Evolutionary conservation across 2,888 invertebrate genomes (phyloP).

Genomic region (Thyatira batis): DNA sequence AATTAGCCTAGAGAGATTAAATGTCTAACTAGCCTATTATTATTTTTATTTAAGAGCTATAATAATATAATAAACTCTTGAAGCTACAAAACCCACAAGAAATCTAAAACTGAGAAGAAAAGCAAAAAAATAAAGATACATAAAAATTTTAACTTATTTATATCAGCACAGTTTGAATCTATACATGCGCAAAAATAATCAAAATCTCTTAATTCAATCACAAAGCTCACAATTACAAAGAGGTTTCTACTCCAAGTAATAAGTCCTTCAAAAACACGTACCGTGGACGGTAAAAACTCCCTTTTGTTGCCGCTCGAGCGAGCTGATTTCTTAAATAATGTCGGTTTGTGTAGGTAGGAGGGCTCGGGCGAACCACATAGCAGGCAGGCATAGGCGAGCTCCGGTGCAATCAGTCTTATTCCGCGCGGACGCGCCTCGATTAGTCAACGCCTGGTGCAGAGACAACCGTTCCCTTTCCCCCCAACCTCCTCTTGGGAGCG

Average conservation of each 20-base stretch:
- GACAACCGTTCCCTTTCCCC: conserved; percentile 67
- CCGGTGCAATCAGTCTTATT: conserved; percentile 80
- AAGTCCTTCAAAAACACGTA: conserved; percentile 64
- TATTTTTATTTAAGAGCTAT: too few relatives aligned
- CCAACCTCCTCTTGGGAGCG: conserved; percentile 61
- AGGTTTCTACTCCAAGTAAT: conserved; percentile 41
- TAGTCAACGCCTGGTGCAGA: conserved; percentile 81
- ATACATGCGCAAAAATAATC: background rate
- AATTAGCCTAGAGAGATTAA: too few relatives aligned
- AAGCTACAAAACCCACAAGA: too few relatives aligned
- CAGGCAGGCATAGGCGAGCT: conserved; percentile 76
- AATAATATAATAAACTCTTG: too few relatives aligned
- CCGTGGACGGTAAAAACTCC: conserved; percentile 74
- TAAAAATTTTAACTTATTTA: too few relatives aligned
- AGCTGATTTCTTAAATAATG: conserved; percentile 81
- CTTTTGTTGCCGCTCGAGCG: conserved; percentile 75
- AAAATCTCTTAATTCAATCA: conserved; percentile 7
- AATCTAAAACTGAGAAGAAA: too few relatives aligned
- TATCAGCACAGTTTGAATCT: background rate
- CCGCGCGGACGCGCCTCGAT: conserved; percentile 80
- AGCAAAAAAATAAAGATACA: too few relatives aligned
- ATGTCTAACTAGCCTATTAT: too few relatives aligned
- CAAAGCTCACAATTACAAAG: conserved; percentile 3
- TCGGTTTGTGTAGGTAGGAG: conserved; percentile 76
- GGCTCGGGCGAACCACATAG: conserved; percentile 64